Base-by-base conservation (phyloP, 2,113 vertebrate genomes). In the Salminus brasiliensis region DNA sequence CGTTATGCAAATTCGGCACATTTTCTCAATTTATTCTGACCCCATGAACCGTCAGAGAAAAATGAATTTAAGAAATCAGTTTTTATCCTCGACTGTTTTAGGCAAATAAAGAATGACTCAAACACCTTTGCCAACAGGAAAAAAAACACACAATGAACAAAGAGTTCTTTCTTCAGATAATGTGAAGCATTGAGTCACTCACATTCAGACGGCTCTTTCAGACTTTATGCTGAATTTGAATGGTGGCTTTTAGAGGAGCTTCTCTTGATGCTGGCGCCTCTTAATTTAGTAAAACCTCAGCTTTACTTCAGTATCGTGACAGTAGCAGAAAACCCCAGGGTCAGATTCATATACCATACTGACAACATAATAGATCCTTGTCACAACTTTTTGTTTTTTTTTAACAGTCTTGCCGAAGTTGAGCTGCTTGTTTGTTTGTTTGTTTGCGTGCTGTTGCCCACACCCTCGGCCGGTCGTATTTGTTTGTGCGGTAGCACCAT, bases 401-500 rank as follows among this genome's bases (percentile, higher is more conserved):
- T n/a, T n/a, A n/a, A 3, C 32, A 39, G 32, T 30, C 60, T 55
- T 9, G 60, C 9, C 9, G 9, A 39, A 21, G 32, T 66, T 11
- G 10, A 41, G 36, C 12, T 43, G 23, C 25, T 41, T 41, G 30
- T 60, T 77, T 67, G 23, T 29, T 52, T 55, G 23, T 55, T 13
- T 66, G n/a, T 66, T 78, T 34, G 30, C n/a, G 13, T 30, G 47
- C 65, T 55, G 29, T 18, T 27, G 32, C 43, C 57, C 29, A 10
- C 52, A 45, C 16, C 27, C 57, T 62, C 59, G 23, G 49, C 55
- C 62, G 36, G 47, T 70, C 30, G 18, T 41, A 70, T 71, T 79
- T 71, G 55, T 74, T 79, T 71, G 55, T 74, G 45, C 52, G 47
- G 55, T 62, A 18, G 29, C 25, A 45, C 72, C 73, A 70, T 81